These are phyloP conservation scores for Selene dorsalis DNA, from an alignment of 2,797 vertebrate species.

Conservation along the genomic window DNA sequence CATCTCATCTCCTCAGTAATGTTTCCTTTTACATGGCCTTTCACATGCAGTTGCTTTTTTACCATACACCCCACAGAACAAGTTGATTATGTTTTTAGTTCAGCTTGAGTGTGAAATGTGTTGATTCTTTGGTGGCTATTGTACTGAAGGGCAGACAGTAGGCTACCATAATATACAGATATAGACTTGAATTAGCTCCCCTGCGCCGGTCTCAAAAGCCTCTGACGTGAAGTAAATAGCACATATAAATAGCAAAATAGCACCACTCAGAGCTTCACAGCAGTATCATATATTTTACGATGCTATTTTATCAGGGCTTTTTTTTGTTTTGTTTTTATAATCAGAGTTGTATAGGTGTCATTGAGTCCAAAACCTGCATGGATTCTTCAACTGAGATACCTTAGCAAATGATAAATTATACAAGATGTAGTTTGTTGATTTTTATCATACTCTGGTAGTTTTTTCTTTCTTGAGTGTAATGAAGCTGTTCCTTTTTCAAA, in stretches of 20 bases:
- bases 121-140: background rate
- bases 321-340: background rate
- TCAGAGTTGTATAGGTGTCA: background rate
- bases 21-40: background rate
- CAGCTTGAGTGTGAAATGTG: background rate
- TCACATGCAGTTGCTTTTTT: background rate
- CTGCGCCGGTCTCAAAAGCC: background rate
- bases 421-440: constrained; percentile 17
- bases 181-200: background rate
- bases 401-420: constrained; percentile 28
- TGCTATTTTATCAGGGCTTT: background rate
- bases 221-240: background rate
- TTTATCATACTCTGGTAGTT: background rate
- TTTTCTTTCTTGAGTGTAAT: background rate
- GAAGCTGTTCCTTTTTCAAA: background rate
- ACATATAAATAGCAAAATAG: background rate
- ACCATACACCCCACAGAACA: background rate
- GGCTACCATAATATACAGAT: background rate
- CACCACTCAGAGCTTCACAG: background rate
- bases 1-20: background rate
- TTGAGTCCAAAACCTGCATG: constrained; percentile 3
- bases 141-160: background rate
- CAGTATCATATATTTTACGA: background rate
- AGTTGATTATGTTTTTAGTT: background rate
- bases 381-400: background rate